Conservation (phyloP, 2,113 vertebrate species). For the Geothlypis trichas region DNA sequence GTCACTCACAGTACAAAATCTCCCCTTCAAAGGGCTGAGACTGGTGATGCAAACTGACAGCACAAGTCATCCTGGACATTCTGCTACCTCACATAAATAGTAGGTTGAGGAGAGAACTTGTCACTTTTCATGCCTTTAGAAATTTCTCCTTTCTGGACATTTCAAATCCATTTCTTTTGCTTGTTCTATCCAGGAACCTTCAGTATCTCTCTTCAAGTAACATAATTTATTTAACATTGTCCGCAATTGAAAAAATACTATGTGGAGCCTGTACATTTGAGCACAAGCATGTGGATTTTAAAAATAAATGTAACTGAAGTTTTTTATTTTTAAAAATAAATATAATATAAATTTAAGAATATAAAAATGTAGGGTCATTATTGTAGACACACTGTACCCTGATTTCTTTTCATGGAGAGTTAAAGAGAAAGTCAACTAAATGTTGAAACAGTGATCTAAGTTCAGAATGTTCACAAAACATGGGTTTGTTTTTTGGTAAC, state of each 20-base stretch:
- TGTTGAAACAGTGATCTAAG: constrained; percentile 77
- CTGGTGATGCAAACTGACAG: constrained; percentile 70
- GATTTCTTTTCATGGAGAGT: constrained; percentile 77
- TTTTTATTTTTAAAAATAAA: neutral
- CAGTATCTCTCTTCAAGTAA: constrained; percentile 76
- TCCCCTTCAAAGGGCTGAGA: neutral
- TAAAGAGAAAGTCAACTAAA: constrained; percentile 79
- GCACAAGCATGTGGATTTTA: neutral
- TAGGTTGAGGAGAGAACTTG: constrained; percentile 77
- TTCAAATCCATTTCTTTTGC: constrained; percentile 77
- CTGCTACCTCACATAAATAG: constrained; percentile 76
- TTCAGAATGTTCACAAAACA: constrained; percentile 75
- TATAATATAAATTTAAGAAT: neutral
- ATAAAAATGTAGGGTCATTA: neutral
- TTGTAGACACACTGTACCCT: constrained; percentile 51
- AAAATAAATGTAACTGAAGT: neutral
- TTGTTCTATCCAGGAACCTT: constrained; percentile 76
- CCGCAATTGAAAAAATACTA: constrained; percentile 7
- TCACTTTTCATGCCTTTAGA: constrained; percentile 77
- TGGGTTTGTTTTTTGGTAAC: constrained; percentile 78
- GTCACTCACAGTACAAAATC: neutral
- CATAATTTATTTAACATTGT: constrained; percentile 77
- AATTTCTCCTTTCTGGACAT: constrained; percentile 80
- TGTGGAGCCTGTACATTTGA: neutral
- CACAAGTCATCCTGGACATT: constrained; percentile 71